Evolutionary conservation across 2,888 invertebrate genomes (phyloP).

Genomic region (Euzophera pinguis): DNA sequence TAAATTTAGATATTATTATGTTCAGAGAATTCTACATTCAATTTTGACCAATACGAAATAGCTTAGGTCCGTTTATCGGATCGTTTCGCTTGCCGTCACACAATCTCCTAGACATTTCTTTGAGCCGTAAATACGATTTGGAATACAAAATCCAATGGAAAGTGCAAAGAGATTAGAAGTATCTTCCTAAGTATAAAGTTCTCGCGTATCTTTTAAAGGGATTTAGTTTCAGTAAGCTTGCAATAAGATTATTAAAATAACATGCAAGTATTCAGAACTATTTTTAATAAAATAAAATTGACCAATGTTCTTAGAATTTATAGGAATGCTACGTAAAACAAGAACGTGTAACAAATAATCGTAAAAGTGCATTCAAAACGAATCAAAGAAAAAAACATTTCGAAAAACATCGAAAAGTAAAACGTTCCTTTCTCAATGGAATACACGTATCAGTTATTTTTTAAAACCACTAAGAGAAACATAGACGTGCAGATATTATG

Average conservation of each 20-base stretch:
- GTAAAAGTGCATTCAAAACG: too few species aligned
- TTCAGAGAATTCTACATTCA: constrained; percentile 18
- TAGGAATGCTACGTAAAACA: too few species aligned
- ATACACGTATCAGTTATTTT: too few species aligned
- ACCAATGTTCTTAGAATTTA: not conserved
- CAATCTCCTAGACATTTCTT: constrained; percentile 45
- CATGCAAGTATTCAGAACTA: not conserved
- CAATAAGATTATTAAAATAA: not conserved
- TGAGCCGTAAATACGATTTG: constrained; percentile 54
- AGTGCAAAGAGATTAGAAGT: constrained; percentile 51
- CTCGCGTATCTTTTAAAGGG: constrained; percentile 50
- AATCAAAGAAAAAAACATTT: too few species aligned
- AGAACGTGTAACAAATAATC: too few species aligned
- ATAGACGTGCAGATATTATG: too few species aligned
- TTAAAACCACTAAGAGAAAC: too few species aligned
- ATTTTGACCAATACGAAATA: constrained; percentile 20
- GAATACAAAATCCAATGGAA: constrained; percentile 48
- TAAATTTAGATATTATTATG: not conserved
- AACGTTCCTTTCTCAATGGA: too few species aligned
- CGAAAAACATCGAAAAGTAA: too few species aligned
- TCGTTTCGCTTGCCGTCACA: constrained; percentile 44
- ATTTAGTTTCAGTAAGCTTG: constrained; percentile 38
- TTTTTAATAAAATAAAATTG: not conserved
- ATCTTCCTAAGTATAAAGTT: constrained; percentile 33
- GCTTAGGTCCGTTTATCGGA: constrained; percentile 37